phyloP scores from a whole-genome alignment of 2,113 vertebrate genomes.

The Archocentrus centrarchus region DNA sequence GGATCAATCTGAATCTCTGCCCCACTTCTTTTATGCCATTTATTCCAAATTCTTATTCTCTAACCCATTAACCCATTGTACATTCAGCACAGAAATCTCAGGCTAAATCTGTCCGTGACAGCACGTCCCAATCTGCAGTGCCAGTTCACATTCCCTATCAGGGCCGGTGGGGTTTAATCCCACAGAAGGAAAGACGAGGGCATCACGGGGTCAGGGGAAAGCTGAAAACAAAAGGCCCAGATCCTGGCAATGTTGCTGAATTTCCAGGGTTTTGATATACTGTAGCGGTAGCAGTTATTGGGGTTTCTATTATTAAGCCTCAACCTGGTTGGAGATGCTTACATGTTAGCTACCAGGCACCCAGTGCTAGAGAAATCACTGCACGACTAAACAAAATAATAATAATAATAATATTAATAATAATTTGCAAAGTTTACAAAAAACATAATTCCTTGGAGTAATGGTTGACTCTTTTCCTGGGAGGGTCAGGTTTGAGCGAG shows the following conservation, averaged over 20 bases:
- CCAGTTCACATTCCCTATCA: constrained; percentile 37
- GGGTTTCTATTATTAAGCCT: not conserved
- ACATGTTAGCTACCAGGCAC: not conserved
- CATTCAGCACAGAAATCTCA: constrained; percentile 43
- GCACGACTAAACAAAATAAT: not conserved
- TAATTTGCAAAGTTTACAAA: not conserved
- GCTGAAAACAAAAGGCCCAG: constrained; percentile 52
- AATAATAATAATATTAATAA: not conserved
- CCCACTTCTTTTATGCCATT: not conserved
- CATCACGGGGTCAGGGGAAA: constrained; percentile 24
- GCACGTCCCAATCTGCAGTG: constrained; percentile 61
- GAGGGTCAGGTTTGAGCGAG: not conserved
- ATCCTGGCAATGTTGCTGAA: not conserved
- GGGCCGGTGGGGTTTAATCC: constrained; percentile 63
- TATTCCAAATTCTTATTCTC: constrained; percentile 19
- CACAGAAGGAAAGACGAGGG: constrained; percentile 24
- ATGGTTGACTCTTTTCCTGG: not conserved
- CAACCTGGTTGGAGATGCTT: no score
- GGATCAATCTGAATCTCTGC: constrained; percentile 23
- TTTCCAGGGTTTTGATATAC: not conserved
- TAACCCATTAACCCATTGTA: constrained; percentile 21
- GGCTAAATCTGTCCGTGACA: constrained; percentile 65
- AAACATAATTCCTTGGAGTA: not conserved
- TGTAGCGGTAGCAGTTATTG: not conserved
- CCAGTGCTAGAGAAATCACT: not conserved